Evolutionary conservation across 2,113 vertebrate species (phyloP), one percentile per base, ranked within the genome.

Genomic region (Phainopepla nitens): DNA sequence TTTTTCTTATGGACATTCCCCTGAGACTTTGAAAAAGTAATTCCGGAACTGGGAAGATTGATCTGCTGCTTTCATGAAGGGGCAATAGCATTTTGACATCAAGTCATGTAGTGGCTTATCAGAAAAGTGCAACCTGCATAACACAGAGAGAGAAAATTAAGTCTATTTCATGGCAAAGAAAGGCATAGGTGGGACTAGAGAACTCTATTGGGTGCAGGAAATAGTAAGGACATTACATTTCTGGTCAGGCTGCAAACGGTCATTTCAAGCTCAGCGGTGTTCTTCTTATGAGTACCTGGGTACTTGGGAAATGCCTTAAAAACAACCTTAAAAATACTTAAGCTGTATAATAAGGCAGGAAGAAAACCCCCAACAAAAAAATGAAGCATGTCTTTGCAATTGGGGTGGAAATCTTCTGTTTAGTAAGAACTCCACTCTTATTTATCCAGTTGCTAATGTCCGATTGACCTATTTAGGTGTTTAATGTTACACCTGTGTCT

Each of bases 121-220:
- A 93, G 84, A 94, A 97, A 96, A 97, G 71, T 42, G 49, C 60
- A 94, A 82, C n/a, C 64, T 70, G 21, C 29, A 6, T 15, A 91
- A 49, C 47, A 28, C 80, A 27, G 27, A 50, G 51, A 82, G 39
- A 82, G 15, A 41, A 71, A 85, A 89, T 23, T 1, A 23, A 23
- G 44, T 53, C 41, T 21, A 41, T 24, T 91, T 93, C 50, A 66
- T 44, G 64, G 31, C 2, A 14, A 65, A 53, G 21, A 61, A 82
- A 53, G 31, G n/a, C 33, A 24, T 47, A 75, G 61, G 13, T 81
- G 45, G 41, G 68, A 53, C 58, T 82, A 62, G 64, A 61, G 70
- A 96, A 88, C 31, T 45, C 53, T 6, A 12, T 5, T 42, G 33
- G 14, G 6, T 78, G 31, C 70, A 57, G 47, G 80, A 91, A 90